Percentiles rank a stretch among this genome's conserved stretches.
phyloP scores from a whole-genome alignment of 2,888 invertebrate genomes.

The Cosmia trapezina region DNA sequence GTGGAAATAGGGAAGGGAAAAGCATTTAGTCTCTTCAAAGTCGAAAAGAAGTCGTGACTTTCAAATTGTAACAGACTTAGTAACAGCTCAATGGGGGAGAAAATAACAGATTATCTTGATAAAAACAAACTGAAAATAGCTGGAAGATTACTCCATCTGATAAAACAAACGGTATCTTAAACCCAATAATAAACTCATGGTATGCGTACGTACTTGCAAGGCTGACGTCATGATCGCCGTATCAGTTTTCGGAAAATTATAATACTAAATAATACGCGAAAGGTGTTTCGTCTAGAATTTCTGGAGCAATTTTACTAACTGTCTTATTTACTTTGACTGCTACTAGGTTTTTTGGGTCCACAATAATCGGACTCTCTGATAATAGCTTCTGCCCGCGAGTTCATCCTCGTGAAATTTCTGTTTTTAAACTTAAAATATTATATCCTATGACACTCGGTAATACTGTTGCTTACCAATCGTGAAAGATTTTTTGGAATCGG shows the following conservation, averaged over 20 bases:
- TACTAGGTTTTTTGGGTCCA: neutral
- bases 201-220: constrained; percentile 37
- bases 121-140: constrained; percentile 55
- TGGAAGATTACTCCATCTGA: constrained; percentile 56
- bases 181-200: constrained; percentile 56
- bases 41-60: constrained; percentile 23
- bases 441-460: neutral
- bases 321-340: neutral
- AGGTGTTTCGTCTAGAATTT: constrained; percentile 8
- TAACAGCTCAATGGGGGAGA: constrained; percentile 28
- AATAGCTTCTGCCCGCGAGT: neutral
- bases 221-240: constrained; percentile 44
- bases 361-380: neutral
- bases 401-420: neutral
- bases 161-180: constrained; percentile 59
- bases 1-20: too few species aligned
- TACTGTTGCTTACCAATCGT: neutral
- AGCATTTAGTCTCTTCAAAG: neutral
- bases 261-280: constrained; percentile 42
- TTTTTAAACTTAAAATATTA: neutral
- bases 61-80: constrained; percentile 19
- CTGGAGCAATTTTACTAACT: neutral
- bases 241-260: constrained; percentile 44
- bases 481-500: neutral
- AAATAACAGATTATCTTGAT: constrained; percentile 49